phyloP scores from a whole-genome alignment of 1,140 invertebrate species.

The Pissodes strobi region DNA sequence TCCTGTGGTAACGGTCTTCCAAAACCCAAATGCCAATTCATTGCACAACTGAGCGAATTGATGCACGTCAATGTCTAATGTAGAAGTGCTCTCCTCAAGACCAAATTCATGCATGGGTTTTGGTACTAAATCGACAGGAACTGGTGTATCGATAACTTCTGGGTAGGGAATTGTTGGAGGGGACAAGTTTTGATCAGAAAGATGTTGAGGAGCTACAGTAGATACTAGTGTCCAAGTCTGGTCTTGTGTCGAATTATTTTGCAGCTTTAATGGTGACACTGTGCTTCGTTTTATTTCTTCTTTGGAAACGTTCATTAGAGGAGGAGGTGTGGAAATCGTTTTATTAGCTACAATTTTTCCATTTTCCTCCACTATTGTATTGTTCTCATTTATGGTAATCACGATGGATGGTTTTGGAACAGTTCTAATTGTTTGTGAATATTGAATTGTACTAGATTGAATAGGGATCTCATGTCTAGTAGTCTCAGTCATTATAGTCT shows the following conservation, averaged over 20 bases:
- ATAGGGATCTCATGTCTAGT: too few relatives aligned
- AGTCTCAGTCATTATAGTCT: background rate
- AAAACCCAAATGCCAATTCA: constrained; percentile 80
- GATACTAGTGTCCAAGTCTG: constrained; percentile 50
- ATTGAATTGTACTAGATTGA: too few relatives aligned
- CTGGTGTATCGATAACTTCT: constrained; percentile 32
- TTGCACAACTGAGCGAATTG: constrained; percentile 71
- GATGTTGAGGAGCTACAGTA: constrained; percentile 47
- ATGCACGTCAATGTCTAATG: constrained; percentile 60
- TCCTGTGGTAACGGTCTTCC: constrained; percentile 70
- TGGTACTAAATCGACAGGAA: constrained; percentile 59
- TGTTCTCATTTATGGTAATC: constrained; percentile 36
- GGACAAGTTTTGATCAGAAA: constrained; percentile 6
- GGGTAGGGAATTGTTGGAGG: constrained; percentile 25
- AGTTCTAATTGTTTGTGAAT: background rate
- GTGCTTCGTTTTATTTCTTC: too few relatives aligned
- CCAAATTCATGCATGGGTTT: constrained; percentile 70
- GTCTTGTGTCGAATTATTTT: constrained; percentile 24
- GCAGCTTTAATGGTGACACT: background rate
- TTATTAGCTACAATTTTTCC: constrained; percentile 21
- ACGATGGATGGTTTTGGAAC: constrained; percentile 31
- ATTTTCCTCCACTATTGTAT: constrained; percentile 20
- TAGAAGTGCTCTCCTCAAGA: constrained; percentile 72
- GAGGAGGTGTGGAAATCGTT: too few relatives aligned
- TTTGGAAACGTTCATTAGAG: too few relatives aligned